Base-by-base conservation (phyloP, 2,888 invertebrate species). In the Adineta ricciae region DNA sequence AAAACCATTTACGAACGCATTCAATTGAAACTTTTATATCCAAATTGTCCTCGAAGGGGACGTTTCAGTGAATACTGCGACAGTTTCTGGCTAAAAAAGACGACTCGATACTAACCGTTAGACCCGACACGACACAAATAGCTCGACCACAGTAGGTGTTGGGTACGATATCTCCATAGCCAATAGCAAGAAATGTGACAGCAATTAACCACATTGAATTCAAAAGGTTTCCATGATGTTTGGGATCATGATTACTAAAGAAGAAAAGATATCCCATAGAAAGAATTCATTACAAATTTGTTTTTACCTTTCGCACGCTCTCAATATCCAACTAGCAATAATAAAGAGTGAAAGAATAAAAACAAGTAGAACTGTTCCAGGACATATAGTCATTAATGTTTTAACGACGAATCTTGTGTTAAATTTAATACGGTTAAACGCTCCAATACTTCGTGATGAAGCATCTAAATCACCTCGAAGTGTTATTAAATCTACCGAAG, bases 151-250 rank as follows among this genome's bases (percentile, higher is more conserved):
- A 99, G 93, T 99, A 99, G 88, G 99, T 99, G 93, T 98, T 98
- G 91, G 99, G 99, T 91, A 99, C 98, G 91, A 97, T 96, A 87
- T 91, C 99, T 91, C 99, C 99, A 93, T 99, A 99, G 91, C 99
- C 99, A 90, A 99, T 97, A 92, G 97, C 97, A 91, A 99, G 94
- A 93, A 99, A 99, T 90, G 99, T 99, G 91, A 99, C 98, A 90
- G 98, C 97, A 92, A 99, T 97, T 92, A 99, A 94, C 98, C 99
- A 99, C 96, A 99, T 97, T 90, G 98, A 96, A 93, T 98, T 98
- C 64, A 91, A 87, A 91, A 97, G 94, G 93, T 97, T 97, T 91
- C 96, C 96, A 92, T 97, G 97, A 92, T 96, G 96, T 27, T 86
- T 84, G 50, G 84, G 84, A 50, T 86, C 86, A 46, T 86, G 86